Evolutionary conservation across 2,113 vertebrate species (phyloP).

Genomic region (Poeciliopsis turrubarensis): DNA sequence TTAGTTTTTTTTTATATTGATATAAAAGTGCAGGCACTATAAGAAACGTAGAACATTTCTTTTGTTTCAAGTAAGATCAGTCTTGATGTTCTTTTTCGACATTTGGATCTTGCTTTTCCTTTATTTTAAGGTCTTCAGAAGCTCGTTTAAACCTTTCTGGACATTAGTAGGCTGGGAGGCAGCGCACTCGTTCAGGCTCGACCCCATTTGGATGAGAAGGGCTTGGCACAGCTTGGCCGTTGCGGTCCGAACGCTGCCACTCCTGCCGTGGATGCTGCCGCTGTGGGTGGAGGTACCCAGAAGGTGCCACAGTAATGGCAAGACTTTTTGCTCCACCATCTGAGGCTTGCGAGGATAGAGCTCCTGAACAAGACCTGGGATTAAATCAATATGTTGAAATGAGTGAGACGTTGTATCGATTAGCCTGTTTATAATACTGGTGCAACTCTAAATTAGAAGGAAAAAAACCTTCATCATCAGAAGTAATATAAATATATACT

Average conservation of each 20-base stretch:
- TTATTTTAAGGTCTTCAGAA: conserved; percentile 76
- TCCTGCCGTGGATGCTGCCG: conserved; percentile 82
- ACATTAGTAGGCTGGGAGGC: conserved; percentile 82
- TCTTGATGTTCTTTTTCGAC: conserved; percentile 42
- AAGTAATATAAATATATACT: too few species aligned
- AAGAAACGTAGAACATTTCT: conserved; percentile 69
- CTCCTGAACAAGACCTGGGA: conserved; percentile 85
- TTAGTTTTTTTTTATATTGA: conserved; percentile 46
- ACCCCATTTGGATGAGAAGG: conserved; percentile 88
- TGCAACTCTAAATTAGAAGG: background rate
- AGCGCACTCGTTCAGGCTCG: conserved; percentile 78
- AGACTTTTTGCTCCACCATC: conserved; percentile 88
- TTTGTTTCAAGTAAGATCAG: conserved; percentile 74
- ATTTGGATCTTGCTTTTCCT: conserved; percentile 31
- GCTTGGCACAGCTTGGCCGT: conserved; percentile 84
- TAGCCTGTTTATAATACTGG: background rate
- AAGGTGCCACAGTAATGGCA: conserved; percentile 89
- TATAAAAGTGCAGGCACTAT: conserved; percentile 81
- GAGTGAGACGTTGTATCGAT: background rate
- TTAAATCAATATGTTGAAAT: background rate
- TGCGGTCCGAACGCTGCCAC: conserved; percentile 82
- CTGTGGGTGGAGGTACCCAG: conserved; percentile 84
- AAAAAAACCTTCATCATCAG: too few species aligned
- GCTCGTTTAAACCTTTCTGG: conserved; percentile 82
- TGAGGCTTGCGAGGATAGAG: conserved; percentile 89